Evolutionary conservation across 2,888 invertebrate genomes (phyloP).

Genomic region (Dromius quadrimaculatus): DNA sequence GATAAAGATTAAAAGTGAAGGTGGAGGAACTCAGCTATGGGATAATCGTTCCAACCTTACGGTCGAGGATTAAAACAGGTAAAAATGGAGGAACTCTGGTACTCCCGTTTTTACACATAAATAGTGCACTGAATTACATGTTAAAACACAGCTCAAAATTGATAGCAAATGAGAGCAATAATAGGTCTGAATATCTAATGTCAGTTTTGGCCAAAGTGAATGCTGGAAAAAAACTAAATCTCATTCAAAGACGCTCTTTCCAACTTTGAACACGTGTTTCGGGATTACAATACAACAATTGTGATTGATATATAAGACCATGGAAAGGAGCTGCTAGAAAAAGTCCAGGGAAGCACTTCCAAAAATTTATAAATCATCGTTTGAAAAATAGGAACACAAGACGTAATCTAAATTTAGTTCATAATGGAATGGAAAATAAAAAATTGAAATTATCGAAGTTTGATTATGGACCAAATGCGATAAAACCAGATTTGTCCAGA

Average conservation of each 20-base stretch:
- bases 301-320: constrained; percentile 49
- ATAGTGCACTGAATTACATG: neutral
- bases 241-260: constrained; percentile 53
- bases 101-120: neutral
- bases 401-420: neutral
- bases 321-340: constrained; percentile 43
- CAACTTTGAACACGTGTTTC: constrained; percentile 48
- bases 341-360: constrained; percentile 22
- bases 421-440: neutral
- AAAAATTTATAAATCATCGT: constrained; percentile 28
- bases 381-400: neutral
- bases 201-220: constrained; percentile 53
- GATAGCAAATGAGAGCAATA: constrained; percentile 54
- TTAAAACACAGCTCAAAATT: constrained; percentile 21
- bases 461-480: constrained; percentile 8
- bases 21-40: too few species aligned
- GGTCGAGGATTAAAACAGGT: too few species aligned
- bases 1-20: too few species aligned
- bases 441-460: neutral
- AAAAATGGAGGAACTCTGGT: neutral
- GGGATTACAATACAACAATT: constrained; percentile 52
- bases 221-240: constrained; percentile 54
- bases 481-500: neutral
- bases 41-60: too few species aligned
- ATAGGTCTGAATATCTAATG: constrained; percentile 53